Percentiles rank a stretch among this genome's conserved stretches.
These are phyloP conservation scores for Mythimna lalbum DNA, from an alignment of 2,888 invertebrate species.

Conservation along the genomic window DNA sequence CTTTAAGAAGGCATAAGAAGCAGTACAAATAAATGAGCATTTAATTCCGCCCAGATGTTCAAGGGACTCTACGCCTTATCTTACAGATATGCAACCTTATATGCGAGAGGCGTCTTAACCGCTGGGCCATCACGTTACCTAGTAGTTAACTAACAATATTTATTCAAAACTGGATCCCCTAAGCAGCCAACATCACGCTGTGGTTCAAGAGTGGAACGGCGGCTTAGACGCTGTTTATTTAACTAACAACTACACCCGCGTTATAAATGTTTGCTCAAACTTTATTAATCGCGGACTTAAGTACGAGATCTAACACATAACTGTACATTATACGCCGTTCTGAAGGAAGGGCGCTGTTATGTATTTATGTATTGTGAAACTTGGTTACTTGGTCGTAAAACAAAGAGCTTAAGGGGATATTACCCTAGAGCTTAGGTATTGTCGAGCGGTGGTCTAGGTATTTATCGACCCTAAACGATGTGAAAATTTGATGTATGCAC, in stretches of 20 bases:
- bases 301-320: constrained; percentile 57
- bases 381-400: constrained; percentile 16
- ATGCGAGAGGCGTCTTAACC: too few relatives aligned
- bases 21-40: too few relatives aligned
- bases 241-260: constrained; percentile 55
- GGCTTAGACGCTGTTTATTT: constrained; percentile 52
- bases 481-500: too few relatives aligned
- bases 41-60: too few relatives aligned
- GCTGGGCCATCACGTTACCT: too few relatives aligned
- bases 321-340: constrained; percentile 47
- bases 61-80: too few relatives aligned
- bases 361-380: constrained; percentile 14
- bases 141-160: not conserved
- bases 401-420: not conserved
- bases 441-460: too few relatives aligned
- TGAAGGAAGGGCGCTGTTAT: constrained; percentile 10
- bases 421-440: not conserved
- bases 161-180: not conserved
- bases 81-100: too few relatives aligned
- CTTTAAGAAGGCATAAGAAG: too few relatives aligned
- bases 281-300: constrained; percentile 64
- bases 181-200: constrained; percentile 24
- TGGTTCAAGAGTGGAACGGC: constrained; percentile 28
- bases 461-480: too few relatives aligned
- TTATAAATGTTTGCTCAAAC: constrained; percentile 64